Evolutionary conservation across 1,140 invertebrate species (phyloP), one percentile per base, ranked within the genome.

Genomic region (Pinna nobilis): DNA sequence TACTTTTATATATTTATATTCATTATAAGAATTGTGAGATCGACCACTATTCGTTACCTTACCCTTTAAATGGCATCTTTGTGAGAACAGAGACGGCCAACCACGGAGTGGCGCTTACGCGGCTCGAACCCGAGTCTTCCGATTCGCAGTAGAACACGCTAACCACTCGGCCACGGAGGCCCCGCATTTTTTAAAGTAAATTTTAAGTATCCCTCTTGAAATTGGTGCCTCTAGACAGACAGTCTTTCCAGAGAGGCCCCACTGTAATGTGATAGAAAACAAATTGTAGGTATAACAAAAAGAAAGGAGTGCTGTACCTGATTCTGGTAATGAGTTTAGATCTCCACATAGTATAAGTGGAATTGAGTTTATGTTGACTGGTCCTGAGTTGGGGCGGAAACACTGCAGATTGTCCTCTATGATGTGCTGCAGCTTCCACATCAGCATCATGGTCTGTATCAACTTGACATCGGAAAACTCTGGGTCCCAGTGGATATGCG

Each of bases 381-480:
- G 90, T 79, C 93, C 92, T 0, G 72, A 49, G 20, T 77, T 73
- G 25, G 83, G 80, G 33, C 81, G 74, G 66, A 86, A 81, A 50
- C 72, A 79, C 41, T 55, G 76, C 51, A 77, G 74, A 63, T 81
- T 77, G 35, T 86, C 84, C 65, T 87, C 82, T 32, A 88, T 82
- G 44, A 89, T 79, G 50, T 86, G 82, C 70, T 90, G 87, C 13
- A 93, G 80, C 89, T 99, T 98, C 87, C 97, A 95, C 90, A 97
- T 95, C 72, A 99, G 90, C 97, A 99, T 99, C 96, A 99, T 99
- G 18, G 96, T 98, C 89, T 99, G 98, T 75, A 99, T 99, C 1
- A 99, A 91, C 90, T 99, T 99, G n/a, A 99, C 98, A 90, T 99
- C 98, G 85, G 97, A 99, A 88, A 95, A 99, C 90, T 99, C 98